Evolutionary conservation across 2,888 invertebrate species (phyloP).

Genomic region (Pelosia muscerda): DNA sequence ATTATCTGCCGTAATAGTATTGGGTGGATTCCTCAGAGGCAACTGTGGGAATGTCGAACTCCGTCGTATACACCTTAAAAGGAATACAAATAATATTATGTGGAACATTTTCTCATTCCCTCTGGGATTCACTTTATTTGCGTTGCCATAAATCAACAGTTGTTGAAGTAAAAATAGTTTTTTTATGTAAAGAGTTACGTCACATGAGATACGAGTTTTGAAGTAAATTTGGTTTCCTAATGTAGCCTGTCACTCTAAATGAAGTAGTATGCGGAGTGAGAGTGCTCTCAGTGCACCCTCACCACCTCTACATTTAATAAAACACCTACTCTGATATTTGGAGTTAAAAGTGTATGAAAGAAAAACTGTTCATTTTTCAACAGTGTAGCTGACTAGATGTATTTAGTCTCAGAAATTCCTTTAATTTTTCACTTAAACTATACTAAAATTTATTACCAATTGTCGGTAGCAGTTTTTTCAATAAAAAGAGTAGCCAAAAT

Average conservation of each 20-base stretch:
- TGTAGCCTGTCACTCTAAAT: background rate
- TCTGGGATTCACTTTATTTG: constrained; percentile 24
- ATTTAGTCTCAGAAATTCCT: too few relatives aligned
- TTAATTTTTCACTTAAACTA: too few relatives aligned
- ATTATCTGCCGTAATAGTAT: constrained; percentile 28
- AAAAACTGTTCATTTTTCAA: too few relatives aligned
- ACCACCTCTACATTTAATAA: too few relatives aligned
- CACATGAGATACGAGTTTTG: background rate
- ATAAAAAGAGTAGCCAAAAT: too few relatives aligned
- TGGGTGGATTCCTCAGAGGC: constrained; percentile 5
- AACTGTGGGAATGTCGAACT: constrained; percentile 8
- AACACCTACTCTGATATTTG: too few relatives aligned
- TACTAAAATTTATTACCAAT: too few relatives aligned
- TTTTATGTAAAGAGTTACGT: background rate
- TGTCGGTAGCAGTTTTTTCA: too few relatives aligned
- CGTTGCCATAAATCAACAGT: background rate
- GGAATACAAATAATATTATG: constrained; percentile 42
- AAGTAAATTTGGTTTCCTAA: background rate
- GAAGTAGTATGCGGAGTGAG: background rate
- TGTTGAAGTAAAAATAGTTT: background rate
- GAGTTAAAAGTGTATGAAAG: too few relatives aligned
- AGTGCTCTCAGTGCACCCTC: too few relatives aligned
- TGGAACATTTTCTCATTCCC: constrained; percentile 18
- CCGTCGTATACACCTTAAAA: constrained; percentile 25
- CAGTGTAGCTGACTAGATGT: too few relatives aligned